A percentile compares a stretch with the other conserved stretches of the same genome.
These are phyloP conservation scores for Scaptodrosophila latifasciaeformis DNA, from an alignment of 2,888 invertebrate genomes.

Conservation along the genomic window DNA sequence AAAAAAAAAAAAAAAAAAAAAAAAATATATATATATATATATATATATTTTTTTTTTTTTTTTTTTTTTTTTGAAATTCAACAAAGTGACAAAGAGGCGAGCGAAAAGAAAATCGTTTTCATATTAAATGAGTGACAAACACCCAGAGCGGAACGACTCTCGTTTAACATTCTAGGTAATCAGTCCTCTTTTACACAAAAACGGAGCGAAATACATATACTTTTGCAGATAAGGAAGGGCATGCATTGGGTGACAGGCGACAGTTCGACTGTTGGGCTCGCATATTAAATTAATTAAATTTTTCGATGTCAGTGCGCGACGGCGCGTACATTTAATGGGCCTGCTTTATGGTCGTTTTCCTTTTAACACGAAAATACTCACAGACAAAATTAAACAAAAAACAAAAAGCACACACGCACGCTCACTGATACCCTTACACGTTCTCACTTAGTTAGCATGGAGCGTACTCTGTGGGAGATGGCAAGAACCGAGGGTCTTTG, in stretches of 20 bases:
- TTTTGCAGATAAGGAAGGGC: too few species aligned
- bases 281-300: conserved; percentile 68
- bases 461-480: too few species aligned
- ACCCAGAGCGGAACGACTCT: too few species aligned
- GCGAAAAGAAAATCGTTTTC: not conserved
- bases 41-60: too few species aligned
- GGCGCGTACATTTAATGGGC: conserved; percentile 52
- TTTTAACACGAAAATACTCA: not conserved
- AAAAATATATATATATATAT: too few species aligned
- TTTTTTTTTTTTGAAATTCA: too few species aligned
- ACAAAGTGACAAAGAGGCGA: too few species aligned
- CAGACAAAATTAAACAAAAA: not conserved
- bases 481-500: conserved; percentile 3
- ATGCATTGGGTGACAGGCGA: too few species aligned
- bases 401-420: not conserved
- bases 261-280: conserved; percentile 20
- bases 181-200: not conserved
- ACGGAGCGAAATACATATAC: too few species aligned
- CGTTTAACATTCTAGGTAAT: not conserved
- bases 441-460: too few species aligned
- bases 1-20: not conserved
- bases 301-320: conserved; percentile 40
- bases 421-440: not conserved
- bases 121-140: not conserved
- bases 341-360: conserved; percentile 63